Evolutionary conservation across 2,113 vertebrate species (phyloP).

Genomic region (Pachycephala philippinensis): DNA sequence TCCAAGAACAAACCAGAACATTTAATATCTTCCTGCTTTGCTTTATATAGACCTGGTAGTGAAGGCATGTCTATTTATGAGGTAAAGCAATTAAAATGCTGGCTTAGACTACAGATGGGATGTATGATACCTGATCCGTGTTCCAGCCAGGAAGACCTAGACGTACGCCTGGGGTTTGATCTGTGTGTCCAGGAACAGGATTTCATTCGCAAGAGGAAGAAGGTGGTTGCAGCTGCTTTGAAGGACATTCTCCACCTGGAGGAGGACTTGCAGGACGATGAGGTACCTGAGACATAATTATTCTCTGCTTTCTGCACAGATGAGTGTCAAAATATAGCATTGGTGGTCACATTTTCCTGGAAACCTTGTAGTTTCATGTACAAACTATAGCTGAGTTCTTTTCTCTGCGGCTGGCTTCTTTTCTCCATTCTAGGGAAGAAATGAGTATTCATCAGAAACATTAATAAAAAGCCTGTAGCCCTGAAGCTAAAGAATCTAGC

Average conservation of each 20-base stretch:
- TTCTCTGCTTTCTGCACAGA: neutral
- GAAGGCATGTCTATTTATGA: neutral
- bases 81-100: neutral
- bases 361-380: neutral
- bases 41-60: neutral
- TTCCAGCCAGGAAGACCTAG: constrained; percentile 62
- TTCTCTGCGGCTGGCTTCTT: neutral
- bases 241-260: constrained; percentile 75
- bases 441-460: neutral
- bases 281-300: constrained; percentile 56
- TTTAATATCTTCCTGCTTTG: neutral
- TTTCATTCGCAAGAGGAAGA: constrained; percentile 78
- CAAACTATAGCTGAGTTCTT: neutral
- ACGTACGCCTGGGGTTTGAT: constrained; percentile 77
- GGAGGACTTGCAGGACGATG: constrained; percentile 56
- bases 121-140: neutral
- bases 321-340: neutral
- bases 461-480: neutral
- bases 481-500: neutral
- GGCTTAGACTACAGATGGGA: neutral
- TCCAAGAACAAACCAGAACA: neutral
- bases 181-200: constrained; percentile 75
- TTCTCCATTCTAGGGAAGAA: neutral
- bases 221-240: constrained; percentile 69
- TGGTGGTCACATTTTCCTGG: neutral